phyloP scores from a whole-genome alignment of 2,113 vertebrate genomes.

The Perognathus longimembris region DNA sequence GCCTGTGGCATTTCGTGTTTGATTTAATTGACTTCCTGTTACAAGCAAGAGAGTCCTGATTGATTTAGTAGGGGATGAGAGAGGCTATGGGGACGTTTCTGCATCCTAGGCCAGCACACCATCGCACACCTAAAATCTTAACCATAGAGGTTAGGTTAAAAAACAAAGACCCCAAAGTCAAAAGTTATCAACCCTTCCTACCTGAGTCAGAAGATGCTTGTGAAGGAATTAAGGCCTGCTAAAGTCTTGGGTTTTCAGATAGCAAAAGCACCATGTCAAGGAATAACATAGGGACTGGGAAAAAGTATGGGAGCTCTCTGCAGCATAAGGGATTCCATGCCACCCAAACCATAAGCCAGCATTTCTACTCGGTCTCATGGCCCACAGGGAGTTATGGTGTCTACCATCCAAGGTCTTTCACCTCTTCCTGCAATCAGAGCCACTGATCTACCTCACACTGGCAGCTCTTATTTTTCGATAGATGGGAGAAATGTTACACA shows the following conservation, averaged over 20 bases:
- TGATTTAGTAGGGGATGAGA: neutral
- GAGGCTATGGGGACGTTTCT: neutral
- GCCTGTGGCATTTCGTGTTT: constrained; percentile 14
- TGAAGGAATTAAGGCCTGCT: neutral
- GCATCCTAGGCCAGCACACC: neutral
- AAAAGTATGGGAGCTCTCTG: neutral
- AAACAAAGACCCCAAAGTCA: neutral
- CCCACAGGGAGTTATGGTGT: neutral
- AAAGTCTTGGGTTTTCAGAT: neutral
- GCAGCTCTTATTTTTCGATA: too few relatives aligned
- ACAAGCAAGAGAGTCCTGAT: constrained; percentile 16
- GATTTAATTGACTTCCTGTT: constrained; percentile 57
- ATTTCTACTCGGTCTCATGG: neutral
- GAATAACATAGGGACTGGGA: neutral
- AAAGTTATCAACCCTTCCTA: neutral
- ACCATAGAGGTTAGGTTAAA: neutral
- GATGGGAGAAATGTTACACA: neutral
- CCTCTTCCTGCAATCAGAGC: neutral
- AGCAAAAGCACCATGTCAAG: neutral
- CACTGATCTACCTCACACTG: neutral
- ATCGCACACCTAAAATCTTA: neutral
- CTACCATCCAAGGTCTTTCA: neutral
- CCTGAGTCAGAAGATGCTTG: neutral
- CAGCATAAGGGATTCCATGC: neutral
- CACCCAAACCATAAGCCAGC: neutral